These are phyloP conservation scores for Montifringilla adamsi DNA, from an alignment of 2,113 vertebrate genomes.

Conservation along the genomic window DNA sequence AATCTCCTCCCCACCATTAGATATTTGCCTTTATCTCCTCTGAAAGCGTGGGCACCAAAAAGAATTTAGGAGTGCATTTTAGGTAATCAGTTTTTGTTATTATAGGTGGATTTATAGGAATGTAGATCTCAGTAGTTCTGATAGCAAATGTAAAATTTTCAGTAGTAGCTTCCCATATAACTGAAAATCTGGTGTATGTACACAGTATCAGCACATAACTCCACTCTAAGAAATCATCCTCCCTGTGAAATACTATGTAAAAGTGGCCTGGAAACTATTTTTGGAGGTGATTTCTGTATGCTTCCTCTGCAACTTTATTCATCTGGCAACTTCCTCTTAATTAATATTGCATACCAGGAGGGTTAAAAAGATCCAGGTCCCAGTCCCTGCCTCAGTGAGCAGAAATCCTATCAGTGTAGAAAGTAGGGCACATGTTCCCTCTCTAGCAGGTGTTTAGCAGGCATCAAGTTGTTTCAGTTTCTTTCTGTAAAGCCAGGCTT, in stretches of 20 bases:
- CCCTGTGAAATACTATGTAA: background rate
- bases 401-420: background rate
- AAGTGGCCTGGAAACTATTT: background rate
- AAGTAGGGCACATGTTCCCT: background rate
- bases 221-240: background rate
- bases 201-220: background rate
- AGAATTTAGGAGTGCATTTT: background rate
- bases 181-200: background rate
- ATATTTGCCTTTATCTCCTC: background rate
- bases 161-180: background rate
- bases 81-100: background rate
- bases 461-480: background rate
- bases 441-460: background rate
- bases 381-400: background rate
- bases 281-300: background rate
- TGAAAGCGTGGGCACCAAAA: background rate
- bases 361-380: background rate
- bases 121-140: background rate
- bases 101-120: background rate
- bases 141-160: background rate
- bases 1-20: background rate
- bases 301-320: background rate
- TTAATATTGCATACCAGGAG: background rate
- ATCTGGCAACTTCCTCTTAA: background rate
- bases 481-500: background rate